Evolutionary conservation across 2,888 invertebrate genomes (phyloP).

Genomic region (Sphinx pinastri): DNA sequence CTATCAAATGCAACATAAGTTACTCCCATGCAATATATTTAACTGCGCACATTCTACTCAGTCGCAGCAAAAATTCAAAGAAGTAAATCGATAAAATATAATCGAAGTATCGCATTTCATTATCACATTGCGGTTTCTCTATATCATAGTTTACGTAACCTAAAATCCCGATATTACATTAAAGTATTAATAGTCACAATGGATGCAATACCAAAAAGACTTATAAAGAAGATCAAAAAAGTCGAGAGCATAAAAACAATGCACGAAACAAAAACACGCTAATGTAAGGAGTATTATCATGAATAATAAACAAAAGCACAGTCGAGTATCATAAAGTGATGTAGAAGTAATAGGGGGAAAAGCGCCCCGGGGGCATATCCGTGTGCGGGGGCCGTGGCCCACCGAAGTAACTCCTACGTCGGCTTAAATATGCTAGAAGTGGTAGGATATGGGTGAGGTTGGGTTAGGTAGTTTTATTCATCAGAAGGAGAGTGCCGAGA

Average conservation of each 20-base stretch:
- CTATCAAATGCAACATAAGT: no score
- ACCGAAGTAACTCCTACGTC: constrained; percentile 26
- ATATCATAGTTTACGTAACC: background rate
- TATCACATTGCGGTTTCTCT: no score
- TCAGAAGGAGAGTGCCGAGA: no score
- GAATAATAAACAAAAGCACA: constrained; percentile 78
- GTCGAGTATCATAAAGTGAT: constrained; percentile 78
- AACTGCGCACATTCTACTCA: no score
- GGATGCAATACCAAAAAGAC: constrained; percentile 29
- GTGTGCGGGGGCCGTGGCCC: constrained; percentile 51
- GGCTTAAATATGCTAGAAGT: background rate
- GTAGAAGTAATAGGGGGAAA: constrained; percentile 77
- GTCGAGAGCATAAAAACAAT: constrained; percentile 53
- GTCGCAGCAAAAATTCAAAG: no score
- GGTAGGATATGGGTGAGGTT: no score
- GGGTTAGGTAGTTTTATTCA: background rate
- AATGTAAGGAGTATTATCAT: constrained; percentile 76
- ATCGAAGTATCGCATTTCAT: no score
- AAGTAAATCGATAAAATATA: no score
- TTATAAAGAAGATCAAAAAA: constrained; percentile 36
- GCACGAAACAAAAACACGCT: constrained; percentile 63
- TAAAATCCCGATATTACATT: background rate
- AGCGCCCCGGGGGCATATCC: constrained; percentile 56
- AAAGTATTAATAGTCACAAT: constrained; percentile 6
- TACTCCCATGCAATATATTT: no score